Base-by-base conservation (phyloP, 2,113 vertebrate genomes). In the Phocoena sinus region DNA sequence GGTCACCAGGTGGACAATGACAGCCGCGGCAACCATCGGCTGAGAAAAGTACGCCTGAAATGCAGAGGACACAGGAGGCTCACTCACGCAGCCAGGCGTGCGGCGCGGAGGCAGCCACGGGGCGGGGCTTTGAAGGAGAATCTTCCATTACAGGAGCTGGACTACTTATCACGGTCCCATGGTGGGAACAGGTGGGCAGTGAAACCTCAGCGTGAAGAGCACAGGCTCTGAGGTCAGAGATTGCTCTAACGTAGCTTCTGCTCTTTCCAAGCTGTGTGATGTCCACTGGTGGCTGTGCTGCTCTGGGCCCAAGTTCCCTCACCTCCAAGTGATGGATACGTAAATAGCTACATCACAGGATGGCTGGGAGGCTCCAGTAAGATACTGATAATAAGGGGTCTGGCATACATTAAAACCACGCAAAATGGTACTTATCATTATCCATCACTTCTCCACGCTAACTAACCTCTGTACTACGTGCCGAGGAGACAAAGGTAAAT, bases 11-110 rank as follows among this genome's bases (percentile, higher is more conserved):
- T 99, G 99, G 87, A 99, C 99, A 33, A 99, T 99, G 62, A 99
- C 99, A 31, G 99, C 99, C 0, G 99, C 99, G 70, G 99, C 99
- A 77, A 99, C 99, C 99, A 99, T 99, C 5, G 99, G 99, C 95
- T 99, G 99, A 87, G 99, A 99, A 98, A 99, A 99, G 95, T 99
- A 98, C 7, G 99, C 99, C 99, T 99, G 98, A 84, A 97, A 97
- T 83, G 85, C 93, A 98, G 53, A 28, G 91, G 83, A 76, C 81
- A 47, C 0, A 89, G 76, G 82, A 71, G 31, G 41, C 80, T 98
- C 84, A 97, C 65, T 36, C 1, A 6, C 4, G 38, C 8, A 6
- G 26, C 65, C 21, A n/a, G 33, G 26, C 41, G 47, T 0, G 0
- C 1, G 5, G 28, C 1, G 36, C 25, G 21, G 53, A 41, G 50